Conservation (phyloP, 2,113 vertebrate species). For the Pontoporia blainvillei region DNA sequence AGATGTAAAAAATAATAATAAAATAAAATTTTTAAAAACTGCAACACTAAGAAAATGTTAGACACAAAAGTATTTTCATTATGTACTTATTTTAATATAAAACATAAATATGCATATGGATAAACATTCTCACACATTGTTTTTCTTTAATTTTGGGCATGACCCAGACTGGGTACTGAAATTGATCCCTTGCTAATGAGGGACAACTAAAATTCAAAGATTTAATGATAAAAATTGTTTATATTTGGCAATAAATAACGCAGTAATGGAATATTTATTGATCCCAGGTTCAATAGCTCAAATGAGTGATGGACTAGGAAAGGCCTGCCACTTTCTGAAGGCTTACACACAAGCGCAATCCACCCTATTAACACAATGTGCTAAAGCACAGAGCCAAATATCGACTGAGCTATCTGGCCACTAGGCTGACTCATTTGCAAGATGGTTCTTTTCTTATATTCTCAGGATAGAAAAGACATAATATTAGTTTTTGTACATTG, state of each 20-base stretch:
- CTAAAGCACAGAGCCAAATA: conserved; percentile 1
- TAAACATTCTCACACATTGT: neutral
- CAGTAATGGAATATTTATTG: conserved; percentile 66
- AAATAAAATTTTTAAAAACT: neutral
- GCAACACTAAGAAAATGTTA: neutral
- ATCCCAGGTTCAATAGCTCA: conserved; percentile 19
- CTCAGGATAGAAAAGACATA: conserved; percentile 1
- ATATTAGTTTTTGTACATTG: neutral
- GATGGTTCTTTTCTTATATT: conserved; percentile 31
- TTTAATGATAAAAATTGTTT: conserved; percentile 62
- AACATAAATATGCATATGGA: neutral
- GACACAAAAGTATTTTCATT: neutral
- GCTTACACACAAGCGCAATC: neutral
- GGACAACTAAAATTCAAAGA: conserved; percentile 56
- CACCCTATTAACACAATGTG: neutral
- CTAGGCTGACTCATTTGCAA: conserved; percentile 42
- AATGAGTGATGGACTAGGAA: conserved; percentile 41
- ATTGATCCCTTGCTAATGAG: conserved; percentile 55
- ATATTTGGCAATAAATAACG: conserved; percentile 50
- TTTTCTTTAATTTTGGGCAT: conserved; percentile 31
- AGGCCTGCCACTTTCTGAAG: neutral
- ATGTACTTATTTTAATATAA: neutral
- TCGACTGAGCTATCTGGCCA: neutral
- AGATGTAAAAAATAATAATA: too few species aligned
- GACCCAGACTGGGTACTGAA: conserved; percentile 25